Evolutionary conservation across 2,113 vertebrate species (phyloP), one percentile per base, ranked within the genome.

Genomic region (Chloropsis hardwickii): DNA sequence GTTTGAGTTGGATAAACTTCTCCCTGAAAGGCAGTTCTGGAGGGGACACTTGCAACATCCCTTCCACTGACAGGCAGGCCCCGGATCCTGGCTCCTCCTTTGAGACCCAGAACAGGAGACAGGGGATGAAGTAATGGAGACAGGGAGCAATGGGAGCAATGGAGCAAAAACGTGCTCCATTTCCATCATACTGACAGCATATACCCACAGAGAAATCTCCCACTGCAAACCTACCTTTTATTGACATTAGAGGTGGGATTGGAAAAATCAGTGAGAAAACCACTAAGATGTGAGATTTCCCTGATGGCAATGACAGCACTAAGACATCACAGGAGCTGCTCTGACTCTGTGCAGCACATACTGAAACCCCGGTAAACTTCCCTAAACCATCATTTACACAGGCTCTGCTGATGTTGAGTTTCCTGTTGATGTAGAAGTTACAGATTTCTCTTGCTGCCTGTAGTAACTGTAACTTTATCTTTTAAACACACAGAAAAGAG

Each of bases 31-130:
- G 8, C 31, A 65, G 14, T 11, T 87, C 51, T 39, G 57, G 35
- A 66, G 20, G 21, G 39, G 20, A 57, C 6, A 9, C 7, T 45
- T 65, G 21, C 28, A 85, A 11, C 14, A 66, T 22, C 65, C 33
- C 20, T 90, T 39, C 23, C 21, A 12, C 14, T n/a, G 35, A 85
- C 10, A 71, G 44, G 25, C 33, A 80, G 29, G 24, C 2, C 9
- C 5, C 78, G 70, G 84, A 85, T 57, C 24, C 35, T 58, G 39
- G 4, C 4, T 53, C 14, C 14, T 71, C 8, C 17, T 88, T 3
- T n/a, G 35, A 51, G 10, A 74, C 10, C 4, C 0, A 1, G 21
- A 65, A 60, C 10, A 5, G 6, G 40, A 28, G 11, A 37, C 0
- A 4, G 9, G 0, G 12, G 14, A 45, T 66, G 24, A 79, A 35